Evolutionary conservation across 2,797 vertebrate species (phyloP), one percentile per base, ranked within the genome.

Genomic region (Myotis myotis): DNA sequence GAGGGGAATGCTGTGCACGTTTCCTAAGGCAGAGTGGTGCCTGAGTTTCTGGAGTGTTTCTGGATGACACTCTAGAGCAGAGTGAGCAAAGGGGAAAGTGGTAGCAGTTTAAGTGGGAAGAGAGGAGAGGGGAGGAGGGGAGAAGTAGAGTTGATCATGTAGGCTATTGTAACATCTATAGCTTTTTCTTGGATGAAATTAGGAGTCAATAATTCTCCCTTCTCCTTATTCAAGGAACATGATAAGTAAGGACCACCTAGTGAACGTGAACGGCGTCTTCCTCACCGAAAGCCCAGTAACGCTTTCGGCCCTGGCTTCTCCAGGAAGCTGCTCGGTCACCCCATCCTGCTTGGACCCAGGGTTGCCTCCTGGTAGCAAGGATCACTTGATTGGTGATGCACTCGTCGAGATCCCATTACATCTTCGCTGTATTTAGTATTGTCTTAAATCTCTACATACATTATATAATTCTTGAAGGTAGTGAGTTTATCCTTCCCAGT

Each of bases 161-260:
- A 47, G 6, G 1, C 2, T 23, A 6, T 44, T 2, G 1, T 49
- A 23, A 74, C 0, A 3, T 38, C 23, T 30, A 16, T 2, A 33
- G 20, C 1, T 41, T 89, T 95, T 83, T 51, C 10, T 95, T 82
- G 55, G 9, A 75, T 78, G 36, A 87, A 87, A 82, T 60, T n/a
- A 20, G 20, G 33, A 79, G 22, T 53, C 20, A 38, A 23, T 30
- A 51, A 85, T 51, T 92, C 33, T 72, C 76, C 19, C 23, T 8
- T 71, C 15, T 57, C 1, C 3, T 3, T 71, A 85, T 30, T 70
- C 78, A 85, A 87, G n/a, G 23, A 74, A 33, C 68, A 38, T 68
- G 57, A 36, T 25, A 66, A 88, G 62, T 79, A 94, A 66, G 30
- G 6, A 20, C 16, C 41, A 3, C 19, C 5, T 33, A 70, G 25